Conservation (phyloP, 2,797 vertebrate species). For the Enteromius trimaculatus region DNA sequence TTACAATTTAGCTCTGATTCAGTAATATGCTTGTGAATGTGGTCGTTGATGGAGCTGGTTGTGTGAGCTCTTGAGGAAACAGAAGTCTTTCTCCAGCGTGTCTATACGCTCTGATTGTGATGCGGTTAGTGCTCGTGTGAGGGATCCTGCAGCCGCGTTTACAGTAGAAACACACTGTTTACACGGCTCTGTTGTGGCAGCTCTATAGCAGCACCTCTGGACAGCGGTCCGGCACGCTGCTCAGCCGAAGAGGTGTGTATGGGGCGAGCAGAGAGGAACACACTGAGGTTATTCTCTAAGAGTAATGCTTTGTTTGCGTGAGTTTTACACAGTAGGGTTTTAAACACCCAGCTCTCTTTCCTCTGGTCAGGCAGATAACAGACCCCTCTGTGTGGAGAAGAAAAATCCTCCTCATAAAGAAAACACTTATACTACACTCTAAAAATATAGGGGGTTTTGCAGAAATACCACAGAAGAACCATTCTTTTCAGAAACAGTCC, state of each 20-base stretch:
- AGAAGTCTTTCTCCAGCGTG: conserved; percentile 9
- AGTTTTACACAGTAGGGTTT: conserved; percentile 59
- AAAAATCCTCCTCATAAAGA: conserved; percentile 56
- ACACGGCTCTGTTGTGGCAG: conserved; percentile 38
- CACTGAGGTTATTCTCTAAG: background rate
- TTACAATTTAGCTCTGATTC: background rate
- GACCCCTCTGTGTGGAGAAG: conserved; percentile 53
- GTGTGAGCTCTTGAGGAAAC: background rate
- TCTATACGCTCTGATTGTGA: background rate
- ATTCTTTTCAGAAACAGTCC: background rate
- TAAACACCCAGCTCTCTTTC: conserved; percentile 64
- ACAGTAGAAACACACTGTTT: conserved; percentile 48
- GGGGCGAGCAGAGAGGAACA: background rate
- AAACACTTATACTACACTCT: background rate
- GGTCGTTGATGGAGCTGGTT: background rate
- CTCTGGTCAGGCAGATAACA: conserved; percentile 59
- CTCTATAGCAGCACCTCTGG: conserved; percentile 21
- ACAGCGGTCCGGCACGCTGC: conserved; percentile 17
- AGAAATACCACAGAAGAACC: background rate
- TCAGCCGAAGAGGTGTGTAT: conserved; percentile 24
- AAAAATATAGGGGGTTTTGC: background rate
- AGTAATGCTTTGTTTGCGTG: conserved; percentile 42
- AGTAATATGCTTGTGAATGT: background rate
- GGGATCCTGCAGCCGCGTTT: conserved; percentile 2
- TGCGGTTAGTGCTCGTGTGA: background rate